A percentile compares a stretch with the other conserved stretches of the same genome.
Conservation (phyloP, 2,797 vertebrate species). For the Lacerta viridis region DNA sequence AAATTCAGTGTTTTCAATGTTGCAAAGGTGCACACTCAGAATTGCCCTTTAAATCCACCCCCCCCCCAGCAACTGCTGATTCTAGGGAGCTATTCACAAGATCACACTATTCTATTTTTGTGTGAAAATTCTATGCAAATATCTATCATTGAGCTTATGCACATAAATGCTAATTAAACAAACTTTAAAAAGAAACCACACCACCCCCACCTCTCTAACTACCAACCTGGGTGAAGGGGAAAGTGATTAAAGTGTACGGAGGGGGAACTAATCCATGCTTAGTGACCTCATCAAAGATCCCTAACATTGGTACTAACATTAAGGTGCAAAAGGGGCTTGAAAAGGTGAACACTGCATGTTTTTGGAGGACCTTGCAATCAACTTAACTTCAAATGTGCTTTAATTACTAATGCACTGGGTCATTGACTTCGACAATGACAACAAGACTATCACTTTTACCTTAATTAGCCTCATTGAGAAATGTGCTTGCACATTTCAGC, state of each 20-base stretch:
- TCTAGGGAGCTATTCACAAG: neutral
- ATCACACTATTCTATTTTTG: neutral
- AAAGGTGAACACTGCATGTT: conserved; percentile 59
- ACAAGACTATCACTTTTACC: conserved; percentile 66
- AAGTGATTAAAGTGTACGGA: conserved; percentile 24
- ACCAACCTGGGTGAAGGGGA: conserved; percentile 18
- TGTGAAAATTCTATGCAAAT: conserved; percentile 13
- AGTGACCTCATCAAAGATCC: conserved; percentile 38
- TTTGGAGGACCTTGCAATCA: conserved; percentile 62
- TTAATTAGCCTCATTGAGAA: conserved; percentile 64
- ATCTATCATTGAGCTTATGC: neutral
- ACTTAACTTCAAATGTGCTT: conserved; percentile 71
- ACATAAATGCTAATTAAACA: conserved; percentile 1
- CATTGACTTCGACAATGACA: conserved; percentile 69
- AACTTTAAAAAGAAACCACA: neutral
- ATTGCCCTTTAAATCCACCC: neutral
- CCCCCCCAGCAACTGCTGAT: conserved; percentile 21
- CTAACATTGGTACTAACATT: conserved; percentile 25
- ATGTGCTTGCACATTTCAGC: conserved; percentile 35
- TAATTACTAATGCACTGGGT: conserved; percentile 71
- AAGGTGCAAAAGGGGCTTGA: conserved; percentile 36
- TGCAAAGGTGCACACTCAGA: conserved; percentile 38
- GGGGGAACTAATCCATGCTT: conserved; percentile 38
- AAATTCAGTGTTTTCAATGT: conserved; percentile 43
- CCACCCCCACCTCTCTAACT: conserved; percentile 5